Conservation (phyloP, 2,113 vertebrate species). For the Notarius quadriscutis region DNA sequence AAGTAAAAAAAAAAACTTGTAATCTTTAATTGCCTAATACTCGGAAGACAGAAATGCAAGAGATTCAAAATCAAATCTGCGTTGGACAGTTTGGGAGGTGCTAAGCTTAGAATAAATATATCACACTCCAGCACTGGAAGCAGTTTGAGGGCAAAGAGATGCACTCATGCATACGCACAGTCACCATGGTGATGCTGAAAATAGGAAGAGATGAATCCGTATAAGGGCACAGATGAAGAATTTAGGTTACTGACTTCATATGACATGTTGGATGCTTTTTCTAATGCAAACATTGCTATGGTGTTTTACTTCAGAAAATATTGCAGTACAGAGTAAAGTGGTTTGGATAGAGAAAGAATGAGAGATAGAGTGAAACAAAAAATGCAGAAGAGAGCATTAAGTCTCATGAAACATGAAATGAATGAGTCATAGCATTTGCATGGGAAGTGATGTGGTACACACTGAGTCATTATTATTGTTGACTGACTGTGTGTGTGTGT, state of each 20-base stretch:
- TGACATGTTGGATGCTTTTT: neutral
- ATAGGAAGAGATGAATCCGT: neutral
- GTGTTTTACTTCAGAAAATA: neutral
- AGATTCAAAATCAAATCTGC: neutral
- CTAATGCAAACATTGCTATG: neutral
- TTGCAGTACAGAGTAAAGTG: neutral
- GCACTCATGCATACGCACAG: neutral
- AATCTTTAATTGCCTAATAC: neutral
- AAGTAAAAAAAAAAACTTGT: neutral
- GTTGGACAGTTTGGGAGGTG: neutral
- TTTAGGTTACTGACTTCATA: slow-evolving; percentile 22
- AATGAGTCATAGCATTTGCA: slow-evolving; percentile 42
- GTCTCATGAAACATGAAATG: slow-evolving; percentile 14
- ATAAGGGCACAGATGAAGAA: slow-evolving; percentile 17
- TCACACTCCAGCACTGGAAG: neutral
- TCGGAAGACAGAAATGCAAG: neutral
- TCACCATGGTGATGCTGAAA: slow-evolving; percentile 45
- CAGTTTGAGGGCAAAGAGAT: slow-evolving; percentile 13
- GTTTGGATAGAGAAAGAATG: slow-evolving; percentile 1
- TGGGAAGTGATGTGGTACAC: slow-evolving; percentile 30
- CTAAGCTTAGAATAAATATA: slow-evolving; percentile 10
- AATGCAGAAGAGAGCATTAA: neutral
- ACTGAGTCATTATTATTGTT: slow-evolving; percentile 26
- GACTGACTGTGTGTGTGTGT: slow-evolving; percentile 6
- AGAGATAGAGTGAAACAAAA: neutral